A percentile compares a stretch with the other conserved stretches of the same genome.
Evolutionary conservation across 2,113 vertebrate genomes (phyloP).

Genomic region (Platichthys stellatus): DNA sequence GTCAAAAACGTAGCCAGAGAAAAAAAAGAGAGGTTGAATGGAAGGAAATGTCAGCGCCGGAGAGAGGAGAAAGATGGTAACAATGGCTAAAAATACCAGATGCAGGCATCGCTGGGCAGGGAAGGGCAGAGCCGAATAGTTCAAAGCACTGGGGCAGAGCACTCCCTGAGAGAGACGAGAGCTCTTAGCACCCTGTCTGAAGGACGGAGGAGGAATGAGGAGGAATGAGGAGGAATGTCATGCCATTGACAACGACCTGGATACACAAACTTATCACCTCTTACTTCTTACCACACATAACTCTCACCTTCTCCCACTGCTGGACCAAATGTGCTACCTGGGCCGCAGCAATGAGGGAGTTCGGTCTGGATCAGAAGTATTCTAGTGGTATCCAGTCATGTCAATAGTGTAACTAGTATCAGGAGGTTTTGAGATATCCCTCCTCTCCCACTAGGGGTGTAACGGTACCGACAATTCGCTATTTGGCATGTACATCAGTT

Average conservation of each 20-base stretch:
- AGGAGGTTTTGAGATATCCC: too few relatives aligned
- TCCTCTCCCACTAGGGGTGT: too few relatives aligned
- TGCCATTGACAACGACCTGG: slow-evolving; percentile 22
- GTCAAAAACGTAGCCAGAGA: slow-evolving; percentile 36
- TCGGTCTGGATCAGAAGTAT: too few relatives aligned
- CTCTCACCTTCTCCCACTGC: slow-evolving; percentile 24
- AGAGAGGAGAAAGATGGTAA: slow-evolving; percentile 62
- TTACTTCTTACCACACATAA: slow-evolving; percentile 19
- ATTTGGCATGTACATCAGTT: too few relatives aligned
- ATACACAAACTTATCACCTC: slow-evolving; percentile 27
- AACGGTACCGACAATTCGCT: too few relatives aligned
- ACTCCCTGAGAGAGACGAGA: slow-evolving; percentile 30
- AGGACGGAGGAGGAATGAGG: slow-evolving; percentile 9
- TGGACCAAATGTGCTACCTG: background rate
- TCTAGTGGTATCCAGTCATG: too few relatives aligned
- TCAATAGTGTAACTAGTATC: too few relatives aligned
- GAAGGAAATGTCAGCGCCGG: slow-evolving; percentile 64
- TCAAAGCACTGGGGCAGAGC: slow-evolving; percentile 23
- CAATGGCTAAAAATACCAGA: slow-evolving; percentile 75
- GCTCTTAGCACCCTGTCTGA: slow-evolving; percentile 23
- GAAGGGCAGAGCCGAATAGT: slow-evolving; percentile 49
- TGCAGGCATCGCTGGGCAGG: slow-evolving; percentile 41
- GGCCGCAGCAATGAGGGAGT: background rate
- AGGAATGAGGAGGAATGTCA: slow-evolving; percentile 30
- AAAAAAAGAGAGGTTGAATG: slow-evolving; percentile 28